Evolutionary conservation across 2,797 vertebrate species (phyloP).

Genomic region (Sebastes steindachneri): DNA sequence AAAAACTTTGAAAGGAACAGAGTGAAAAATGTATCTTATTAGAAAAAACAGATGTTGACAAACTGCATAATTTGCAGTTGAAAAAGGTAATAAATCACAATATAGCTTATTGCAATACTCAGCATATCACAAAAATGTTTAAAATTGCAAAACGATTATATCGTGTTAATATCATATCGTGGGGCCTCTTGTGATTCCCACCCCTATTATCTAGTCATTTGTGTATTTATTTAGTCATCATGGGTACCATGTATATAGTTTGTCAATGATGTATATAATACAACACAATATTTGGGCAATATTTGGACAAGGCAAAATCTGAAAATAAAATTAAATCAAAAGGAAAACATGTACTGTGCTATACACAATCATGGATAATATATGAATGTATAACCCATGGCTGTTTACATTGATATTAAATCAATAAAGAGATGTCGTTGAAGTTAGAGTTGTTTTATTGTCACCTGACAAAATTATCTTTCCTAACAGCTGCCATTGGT

Average conservation of each 20-base stretch:
- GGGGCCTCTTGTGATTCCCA: too few species aligned
- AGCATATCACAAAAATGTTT: too few species aligned
- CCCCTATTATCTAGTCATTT: rapidly evolving
- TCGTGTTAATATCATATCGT: too few species aligned
- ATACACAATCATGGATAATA: not conserved
- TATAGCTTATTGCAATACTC: too few species aligned
- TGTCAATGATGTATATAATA: not conserved
- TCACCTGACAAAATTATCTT: not conserved
- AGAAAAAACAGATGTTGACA: too few species aligned
- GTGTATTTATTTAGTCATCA: not conserved
- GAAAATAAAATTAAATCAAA: rapidly evolving
- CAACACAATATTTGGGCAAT: not conserved
- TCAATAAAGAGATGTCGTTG: too few species aligned
- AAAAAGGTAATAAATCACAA: too few species aligned
- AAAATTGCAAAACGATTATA: too few species aligned
- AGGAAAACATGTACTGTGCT: not conserved
- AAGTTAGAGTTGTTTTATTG: too few species aligned
- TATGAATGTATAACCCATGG: not conserved
- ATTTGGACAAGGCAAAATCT: not conserved
- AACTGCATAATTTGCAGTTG: too few species aligned
- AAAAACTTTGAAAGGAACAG: too few species aligned
- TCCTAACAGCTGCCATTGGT: not conserved
- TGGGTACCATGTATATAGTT: not conserved
- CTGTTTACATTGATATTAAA: not conserved
- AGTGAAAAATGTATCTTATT: too few species aligned